Evolutionary conservation across 64 coral and sea anemone genomes (phyloP), one percentile per base, ranked within the genome.

Genomic region (Anthopleura sola): DNA sequence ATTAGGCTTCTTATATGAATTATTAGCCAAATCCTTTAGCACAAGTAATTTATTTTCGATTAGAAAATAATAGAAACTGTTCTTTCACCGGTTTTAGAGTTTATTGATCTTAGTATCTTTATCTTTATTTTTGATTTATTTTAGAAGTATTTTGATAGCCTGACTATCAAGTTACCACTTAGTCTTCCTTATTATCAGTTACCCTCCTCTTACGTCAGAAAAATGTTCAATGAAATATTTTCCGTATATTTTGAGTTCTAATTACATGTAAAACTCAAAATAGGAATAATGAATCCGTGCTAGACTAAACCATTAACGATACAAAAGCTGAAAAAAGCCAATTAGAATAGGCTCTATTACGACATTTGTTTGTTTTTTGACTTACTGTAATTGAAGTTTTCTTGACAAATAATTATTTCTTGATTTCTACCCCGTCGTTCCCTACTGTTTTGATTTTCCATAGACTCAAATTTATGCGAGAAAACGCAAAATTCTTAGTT

Each of bases 71-170:
- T 15, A 32, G 3, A 71, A 32, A 2, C 16, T 14, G 66, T 66
- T 10, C 16, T 71, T 71, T 34, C 8, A 13, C 29, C 10, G 66
- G 6, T 71, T 71, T 34, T n/a, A 28, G 12, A 71, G 31, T 15
- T 71, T 36, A 16, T 71, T 34, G 29, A 34, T 71, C 34, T 36
- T 71, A 34, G 29, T 71, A 71, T 13, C 31, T 71, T 53, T 71
- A 71, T 71, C 66, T 71, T 14, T n/a, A n/a, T n/a, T 71, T 71
- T 71, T 71, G 66, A 71, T 71, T 71, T 71, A 71, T 71, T 71
- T 71, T 36, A 71, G 2, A 71, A 71, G 66, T 71, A 71, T 71
- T 66, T 71, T 71, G 66, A 71, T 71, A 36, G 26, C 9, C 3
- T 32, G n/a, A 34, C n/a, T 71, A 71, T 71, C 66, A 11, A 71